phyloP scores from a whole-genome alignment of 2,888 invertebrate species.

The Balanococcus diminutus region DNA sequence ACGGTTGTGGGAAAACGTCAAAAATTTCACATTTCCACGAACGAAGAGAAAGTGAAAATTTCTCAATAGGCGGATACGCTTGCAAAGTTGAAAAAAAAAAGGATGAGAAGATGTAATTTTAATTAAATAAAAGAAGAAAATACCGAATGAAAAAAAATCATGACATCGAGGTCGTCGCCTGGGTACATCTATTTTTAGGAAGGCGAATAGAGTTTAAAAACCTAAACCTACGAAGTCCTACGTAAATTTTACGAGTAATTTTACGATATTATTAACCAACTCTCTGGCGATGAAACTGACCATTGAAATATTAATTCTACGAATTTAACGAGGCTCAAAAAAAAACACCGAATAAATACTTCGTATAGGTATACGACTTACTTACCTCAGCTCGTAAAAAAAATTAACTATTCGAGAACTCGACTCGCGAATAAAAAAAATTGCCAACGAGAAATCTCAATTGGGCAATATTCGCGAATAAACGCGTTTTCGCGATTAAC shows the following conservation, averaged over 20 bases:
- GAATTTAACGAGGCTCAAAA: neutral
- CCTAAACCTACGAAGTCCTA: neutral
- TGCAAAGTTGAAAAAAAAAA: neutral
- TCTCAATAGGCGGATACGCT: neutral
- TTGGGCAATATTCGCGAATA: neutral
- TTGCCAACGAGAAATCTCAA: no score
- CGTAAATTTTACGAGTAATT: neutral
- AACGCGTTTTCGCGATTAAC: neutral
- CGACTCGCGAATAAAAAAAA: neutral
- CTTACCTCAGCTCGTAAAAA: slow-evolving; percentile 14
- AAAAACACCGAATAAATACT: no score
- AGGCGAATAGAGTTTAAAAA: no score
- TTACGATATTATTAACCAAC: neutral
- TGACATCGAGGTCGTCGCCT: neutral
- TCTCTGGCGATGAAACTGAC: no score
- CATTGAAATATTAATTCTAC: slow-evolving; percentile 2
- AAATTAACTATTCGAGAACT: neutral
- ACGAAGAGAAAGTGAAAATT: neutral
- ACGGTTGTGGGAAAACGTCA: neutral
- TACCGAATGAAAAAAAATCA: neutral
- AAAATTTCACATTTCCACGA: neutral
- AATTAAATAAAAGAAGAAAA: neutral
- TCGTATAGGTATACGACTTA: no score
- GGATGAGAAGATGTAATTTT: neutral
- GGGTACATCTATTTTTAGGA: neutral